These are phyloP conservation scores for Condylura cristata DNA, from an alignment of 2,113 vertebrate genomes.

Conservation along the genomic window DNA sequence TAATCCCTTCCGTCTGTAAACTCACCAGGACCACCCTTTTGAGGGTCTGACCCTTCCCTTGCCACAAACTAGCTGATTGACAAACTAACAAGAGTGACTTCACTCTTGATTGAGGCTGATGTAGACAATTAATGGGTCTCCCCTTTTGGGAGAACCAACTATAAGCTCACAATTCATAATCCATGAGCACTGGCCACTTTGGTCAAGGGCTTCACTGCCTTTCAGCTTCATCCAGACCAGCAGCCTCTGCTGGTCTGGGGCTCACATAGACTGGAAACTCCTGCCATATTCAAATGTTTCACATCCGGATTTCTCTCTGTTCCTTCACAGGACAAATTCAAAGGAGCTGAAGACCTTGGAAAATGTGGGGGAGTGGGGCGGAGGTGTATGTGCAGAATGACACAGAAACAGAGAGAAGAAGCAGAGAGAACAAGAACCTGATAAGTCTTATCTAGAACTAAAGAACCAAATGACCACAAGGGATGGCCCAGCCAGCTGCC, in stretches of 20 bases:
- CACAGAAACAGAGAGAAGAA: background rate
- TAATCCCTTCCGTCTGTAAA: background rate
- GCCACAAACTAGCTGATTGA: background rate
- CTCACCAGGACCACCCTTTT: background rate
- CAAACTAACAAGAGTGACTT: background rate
- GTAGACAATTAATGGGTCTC: too few relatives aligned
- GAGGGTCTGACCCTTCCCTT: background rate
- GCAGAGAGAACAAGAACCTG: background rate
- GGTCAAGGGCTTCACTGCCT: background rate
- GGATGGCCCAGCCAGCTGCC: background rate
- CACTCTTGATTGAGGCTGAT: background rate
- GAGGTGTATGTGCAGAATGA: background rate
- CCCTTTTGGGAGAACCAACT: too few relatives aligned
- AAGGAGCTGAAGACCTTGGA: background rate
- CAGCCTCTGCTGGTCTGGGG: background rate
- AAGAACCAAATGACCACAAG: background rate
- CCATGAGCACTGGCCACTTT: background rate
- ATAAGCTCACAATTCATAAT: background rate
- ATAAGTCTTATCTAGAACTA: background rate
- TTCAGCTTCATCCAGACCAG: background rate
- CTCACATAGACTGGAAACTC: background rate
- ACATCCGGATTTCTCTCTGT: background rate
- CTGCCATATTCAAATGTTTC: background rate
- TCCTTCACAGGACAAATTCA: background rate
- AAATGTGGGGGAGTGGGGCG: too few relatives aligned